Evolutionary conservation across 30 jellyfish, hydroid and myxozoan species (phyloP).

Genomic region (Clytia hemisphaerica): DNA sequence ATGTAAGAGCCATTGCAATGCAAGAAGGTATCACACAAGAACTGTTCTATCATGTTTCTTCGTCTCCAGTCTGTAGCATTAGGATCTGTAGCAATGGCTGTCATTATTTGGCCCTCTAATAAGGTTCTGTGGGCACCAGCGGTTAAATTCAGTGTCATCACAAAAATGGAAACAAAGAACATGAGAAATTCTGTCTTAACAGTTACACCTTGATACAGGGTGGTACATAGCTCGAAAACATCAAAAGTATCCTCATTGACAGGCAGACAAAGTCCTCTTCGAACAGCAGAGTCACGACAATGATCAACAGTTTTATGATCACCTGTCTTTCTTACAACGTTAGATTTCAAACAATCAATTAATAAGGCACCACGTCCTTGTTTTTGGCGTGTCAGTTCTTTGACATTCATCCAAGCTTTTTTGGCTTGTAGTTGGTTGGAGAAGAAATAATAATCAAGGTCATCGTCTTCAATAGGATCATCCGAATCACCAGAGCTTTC

Average conservation of each 20-base stretch:
- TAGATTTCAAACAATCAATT: not conserved
- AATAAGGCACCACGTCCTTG: not conserved
- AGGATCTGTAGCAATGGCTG: too few species aligned
- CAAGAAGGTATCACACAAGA: too few species aligned
- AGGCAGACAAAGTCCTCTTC: not conserved
- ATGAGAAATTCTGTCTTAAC: not conserved
- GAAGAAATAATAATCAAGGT: not conserved
- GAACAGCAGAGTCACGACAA: not conserved
- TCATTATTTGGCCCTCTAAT: too few species aligned
- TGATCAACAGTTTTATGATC: not conserved
- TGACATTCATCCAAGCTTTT: not conserved
- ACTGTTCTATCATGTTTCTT: too few species aligned
- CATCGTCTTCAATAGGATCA: too few species aligned
- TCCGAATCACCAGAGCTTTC: too few species aligned
- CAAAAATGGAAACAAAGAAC: not conserved
- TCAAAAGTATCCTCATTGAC: not conserved
- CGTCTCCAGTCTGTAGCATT: too few species aligned
- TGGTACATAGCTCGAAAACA: not conserved
- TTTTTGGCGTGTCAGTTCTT: not conserved
- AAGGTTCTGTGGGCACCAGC: not conserved
- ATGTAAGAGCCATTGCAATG: too few species aligned
- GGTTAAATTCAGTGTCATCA: not conserved
- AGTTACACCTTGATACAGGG: not conserved
- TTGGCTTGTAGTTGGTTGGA: not conserved
- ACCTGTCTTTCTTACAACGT: not conserved